A percentile compares a stretch with the other conserved stretches of the same genome.
These are phyloP conservation scores for Drosophila nannoptera DNA, from an alignment of 1,140 invertebrate species.

Conservation along the genomic window DNA sequence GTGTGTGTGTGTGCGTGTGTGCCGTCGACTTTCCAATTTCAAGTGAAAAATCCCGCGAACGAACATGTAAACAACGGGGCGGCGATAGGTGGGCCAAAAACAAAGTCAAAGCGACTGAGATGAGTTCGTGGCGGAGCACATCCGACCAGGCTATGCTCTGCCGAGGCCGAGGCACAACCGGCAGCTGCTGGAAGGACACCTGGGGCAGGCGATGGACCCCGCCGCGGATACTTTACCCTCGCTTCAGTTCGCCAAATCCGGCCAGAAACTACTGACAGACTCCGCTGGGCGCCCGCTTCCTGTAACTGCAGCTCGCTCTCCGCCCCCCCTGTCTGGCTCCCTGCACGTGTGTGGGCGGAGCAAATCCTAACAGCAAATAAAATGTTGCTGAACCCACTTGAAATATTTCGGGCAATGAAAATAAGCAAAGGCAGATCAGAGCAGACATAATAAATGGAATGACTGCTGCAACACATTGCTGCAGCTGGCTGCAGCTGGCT, in stretches of 20 bases:
- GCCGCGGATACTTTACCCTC: background rate
- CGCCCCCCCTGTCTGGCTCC: too few species aligned
- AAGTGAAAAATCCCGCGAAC: constrained; percentile 76
- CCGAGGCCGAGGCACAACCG: too few species aligned
- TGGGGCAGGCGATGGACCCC: background rate
- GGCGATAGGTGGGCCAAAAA: constrained; percentile 51
- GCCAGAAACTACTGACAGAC: constrained; percentile 37
- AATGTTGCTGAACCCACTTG: constrained; percentile 65
- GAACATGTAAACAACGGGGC: constrained; percentile 73
- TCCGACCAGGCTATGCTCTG: constrained; percentile 11
- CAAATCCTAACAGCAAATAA: constrained; percentile 69
- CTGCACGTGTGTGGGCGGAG: constrained; percentile 24
- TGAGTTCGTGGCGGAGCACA: constrained; percentile 3
- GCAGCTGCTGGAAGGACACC: too few species aligned
- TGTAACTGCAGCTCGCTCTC: constrained; percentile 24
- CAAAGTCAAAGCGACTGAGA: constrained; percentile 27
- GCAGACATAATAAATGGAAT: constrained; percentile 69
- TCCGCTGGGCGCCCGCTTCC: constrained; percentile 30
- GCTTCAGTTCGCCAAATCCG: constrained; percentile 30
- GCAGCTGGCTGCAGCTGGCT: constrained; percentile 16
- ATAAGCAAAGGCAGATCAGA: constrained; percentile 45
- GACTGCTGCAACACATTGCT: constrained; percentile 61
- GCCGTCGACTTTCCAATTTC: constrained; percentile 75
- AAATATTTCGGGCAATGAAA: constrained; percentile 75
- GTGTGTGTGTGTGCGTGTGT: constrained; percentile 4